A percentile compares a stretch with the other conserved stretches of the same genome.
Evolutionary conservation across 2,113 vertebrate species (phyloP).

Genomic region (Melanerpes aurifrons): DNA sequence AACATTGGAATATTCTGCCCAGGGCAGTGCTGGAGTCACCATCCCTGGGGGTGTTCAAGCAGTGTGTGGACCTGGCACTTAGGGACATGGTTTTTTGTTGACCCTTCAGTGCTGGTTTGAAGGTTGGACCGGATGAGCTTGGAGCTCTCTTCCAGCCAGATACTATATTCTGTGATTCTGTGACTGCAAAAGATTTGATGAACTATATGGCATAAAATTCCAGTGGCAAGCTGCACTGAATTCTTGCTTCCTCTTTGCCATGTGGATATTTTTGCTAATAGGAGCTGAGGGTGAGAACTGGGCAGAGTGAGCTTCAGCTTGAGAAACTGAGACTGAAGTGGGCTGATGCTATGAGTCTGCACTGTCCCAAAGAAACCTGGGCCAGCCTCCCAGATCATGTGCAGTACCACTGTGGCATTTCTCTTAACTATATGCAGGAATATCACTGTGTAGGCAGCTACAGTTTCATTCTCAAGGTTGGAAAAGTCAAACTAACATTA

Average conservation of each 20-base stretch:
- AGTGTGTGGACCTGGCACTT: too few relatives aligned
- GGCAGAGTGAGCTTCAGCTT: background rate
- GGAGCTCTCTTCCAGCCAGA: too few relatives aligned
- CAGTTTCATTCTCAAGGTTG: background rate
- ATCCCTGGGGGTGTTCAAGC: too few relatives aligned
- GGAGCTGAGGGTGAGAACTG: background rate
- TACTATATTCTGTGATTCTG: too few relatives aligned
- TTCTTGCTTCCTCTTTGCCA: background rate
- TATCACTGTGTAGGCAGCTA: background rate
- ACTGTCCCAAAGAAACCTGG: background rate
- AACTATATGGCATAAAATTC: background rate
- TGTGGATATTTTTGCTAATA: background rate
- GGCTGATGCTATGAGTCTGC: background rate
- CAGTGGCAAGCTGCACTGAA: background rate
- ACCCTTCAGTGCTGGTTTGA: too few relatives aligned
- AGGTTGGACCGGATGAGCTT: too few relatives aligned
- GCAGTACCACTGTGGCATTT: background rate
- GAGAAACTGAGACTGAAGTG: background rate
- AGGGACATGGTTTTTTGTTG: too few relatives aligned
- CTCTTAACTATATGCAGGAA: fast-evolving
- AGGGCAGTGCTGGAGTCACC: too few relatives aligned
- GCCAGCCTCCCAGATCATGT: background rate
- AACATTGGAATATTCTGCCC: too few relatives aligned
- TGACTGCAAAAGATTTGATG: background rate
- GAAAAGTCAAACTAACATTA: background rate